Evolutionary conservation across 2,113 vertebrate species (phyloP), one percentile per base, ranked within the genome.

Genomic region (Amphilophus citrinellus): DNA sequence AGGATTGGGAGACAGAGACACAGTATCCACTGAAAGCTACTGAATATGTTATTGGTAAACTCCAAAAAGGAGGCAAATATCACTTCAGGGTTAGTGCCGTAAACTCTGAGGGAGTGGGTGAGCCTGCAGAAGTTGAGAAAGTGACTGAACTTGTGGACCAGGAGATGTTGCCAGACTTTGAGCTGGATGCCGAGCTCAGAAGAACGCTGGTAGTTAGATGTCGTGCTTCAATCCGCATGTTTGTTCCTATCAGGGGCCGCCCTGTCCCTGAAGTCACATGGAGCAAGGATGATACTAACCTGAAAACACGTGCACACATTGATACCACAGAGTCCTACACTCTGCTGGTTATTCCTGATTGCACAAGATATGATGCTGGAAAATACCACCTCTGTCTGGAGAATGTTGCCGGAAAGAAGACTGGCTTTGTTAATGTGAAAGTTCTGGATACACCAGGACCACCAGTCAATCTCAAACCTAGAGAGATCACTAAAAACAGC

Each of bases 281-380:
- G 98, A 97, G 96, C 85, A 99, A 99, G 95, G 98, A 98, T 68
- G 96, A 95, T 22, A 88, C 95, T 87, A 96, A 97, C 85, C 96
- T 99, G 71, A 99, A 98, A 95, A 94, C 92, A 35, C 96, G 97
- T 86, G 98, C 98, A 62, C 97, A 96, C 84, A 98, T 99, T 84
- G 98, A 99, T 92, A 99, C 96, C 58, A 99, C 98, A 1, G 97
- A 99, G 92, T 99, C 98, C 50, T 99, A 97, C 92, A 98, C 97
- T 13, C 95, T 99, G 20, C 91, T 99, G 42, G 97, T 99, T 82
- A 96, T 99, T 84, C 97, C 98, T 87, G 98, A 99, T 35, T 99
- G 98, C 93, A 99, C 97, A 78, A 96, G 97, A 95, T 98, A 99
- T 0, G 98, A 99, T 94, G 97, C 98, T 61, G 98, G 98, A 84